Percentiles rank a stretch among this genome's conserved stretches.
phyloP scores from a whole-genome alignment of 2,797 vertebrate genomes.

The Silurus aristotelis region DNA sequence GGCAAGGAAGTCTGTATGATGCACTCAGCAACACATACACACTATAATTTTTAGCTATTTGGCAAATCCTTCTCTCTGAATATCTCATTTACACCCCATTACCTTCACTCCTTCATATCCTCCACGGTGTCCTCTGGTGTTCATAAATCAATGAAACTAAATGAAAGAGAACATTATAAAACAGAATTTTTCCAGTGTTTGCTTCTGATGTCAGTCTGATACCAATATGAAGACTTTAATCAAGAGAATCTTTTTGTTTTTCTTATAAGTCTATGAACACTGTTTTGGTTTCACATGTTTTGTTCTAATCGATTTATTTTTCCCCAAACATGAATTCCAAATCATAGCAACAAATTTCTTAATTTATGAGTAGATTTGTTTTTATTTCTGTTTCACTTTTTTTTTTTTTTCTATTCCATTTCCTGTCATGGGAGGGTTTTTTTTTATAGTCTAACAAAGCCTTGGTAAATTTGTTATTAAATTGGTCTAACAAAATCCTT shows the following conservation, averaged over 20 bases:
- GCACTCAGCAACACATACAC: not conserved
- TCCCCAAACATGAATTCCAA: not conserved
- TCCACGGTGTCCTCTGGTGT: not conserved
- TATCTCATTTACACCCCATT: not conserved
- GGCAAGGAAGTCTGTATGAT: not conserved
- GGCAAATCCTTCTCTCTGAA: not conserved
- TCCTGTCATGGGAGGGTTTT: not conserved
- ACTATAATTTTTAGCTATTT: not conserved
- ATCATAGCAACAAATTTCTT: not conserved
- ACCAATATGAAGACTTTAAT: not conserved
- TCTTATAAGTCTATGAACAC: not conserved
- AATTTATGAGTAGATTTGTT: not conserved
- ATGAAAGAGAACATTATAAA: constrained; percentile 9
- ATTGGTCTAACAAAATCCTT: not conserved
- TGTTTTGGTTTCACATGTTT: not conserved
- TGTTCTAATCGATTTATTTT: not conserved
- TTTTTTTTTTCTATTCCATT: not conserved
- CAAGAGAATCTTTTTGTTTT: not conserved
- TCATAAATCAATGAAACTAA: not conserved
- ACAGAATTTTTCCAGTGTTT: not conserved
- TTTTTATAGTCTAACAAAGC: not conserved
- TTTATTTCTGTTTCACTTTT: no score
- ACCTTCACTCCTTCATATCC: not conserved
- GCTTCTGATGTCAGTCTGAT: not conserved
- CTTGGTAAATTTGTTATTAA: not conserved